Conservation (phyloP, 2,888 invertebrate genomes). For the Rhabditoides inermis region DNA sequence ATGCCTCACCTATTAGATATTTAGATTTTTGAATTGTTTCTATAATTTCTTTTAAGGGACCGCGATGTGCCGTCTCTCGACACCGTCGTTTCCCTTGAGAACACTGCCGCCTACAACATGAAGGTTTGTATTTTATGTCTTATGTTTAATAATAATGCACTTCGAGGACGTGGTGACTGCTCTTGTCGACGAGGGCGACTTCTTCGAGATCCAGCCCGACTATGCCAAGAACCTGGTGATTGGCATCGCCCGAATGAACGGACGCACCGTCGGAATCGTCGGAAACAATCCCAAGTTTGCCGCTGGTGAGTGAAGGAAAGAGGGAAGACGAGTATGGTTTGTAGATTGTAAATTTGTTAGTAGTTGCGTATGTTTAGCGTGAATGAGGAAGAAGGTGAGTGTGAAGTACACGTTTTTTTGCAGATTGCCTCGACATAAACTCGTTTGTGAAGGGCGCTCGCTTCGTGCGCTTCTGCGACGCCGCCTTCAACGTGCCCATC, state of each 20-base stretch:
- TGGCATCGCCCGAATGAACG: slow-evolving; percentile 64
- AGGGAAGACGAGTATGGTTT: too few species aligned
- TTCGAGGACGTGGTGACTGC: too few species aligned
- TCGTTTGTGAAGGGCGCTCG: slow-evolving; percentile 65
- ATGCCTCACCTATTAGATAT: too few species aligned
- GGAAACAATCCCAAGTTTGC: slow-evolving; percentile 66
- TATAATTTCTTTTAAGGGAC: slow-evolving; percentile 50
- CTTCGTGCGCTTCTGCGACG: slow-evolving; percentile 66
- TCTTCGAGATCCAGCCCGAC: slow-evolving; percentile 65
- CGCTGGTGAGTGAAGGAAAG: slow-evolving; percentile 60
- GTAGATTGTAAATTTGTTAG: too few species aligned
- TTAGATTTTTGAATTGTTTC: background rate
- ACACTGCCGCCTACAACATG: slow-evolving; percentile 65
- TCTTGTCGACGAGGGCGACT: slow-evolving; percentile 63
- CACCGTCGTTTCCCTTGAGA: slow-evolving; percentile 63
- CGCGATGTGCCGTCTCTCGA: slow-evolving; percentile 62
- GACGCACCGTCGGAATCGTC: slow-evolving; percentile 64
- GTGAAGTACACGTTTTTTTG: slow-evolving; percentile 3
- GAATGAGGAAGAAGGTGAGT: too few species aligned
- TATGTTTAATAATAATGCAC: too few species aligned
- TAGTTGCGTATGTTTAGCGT: too few species aligned
- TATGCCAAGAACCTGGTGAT: slow-evolving; percentile 62
- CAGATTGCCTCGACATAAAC: slow-evolving; percentile 66
- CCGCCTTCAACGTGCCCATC: slow-evolving; percentile 65
- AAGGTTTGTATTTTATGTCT: too few species aligned